phyloP scores from a whole-genome alignment of 2,113 vertebrate species.

The Poeciliopsis prolifica region DNA sequence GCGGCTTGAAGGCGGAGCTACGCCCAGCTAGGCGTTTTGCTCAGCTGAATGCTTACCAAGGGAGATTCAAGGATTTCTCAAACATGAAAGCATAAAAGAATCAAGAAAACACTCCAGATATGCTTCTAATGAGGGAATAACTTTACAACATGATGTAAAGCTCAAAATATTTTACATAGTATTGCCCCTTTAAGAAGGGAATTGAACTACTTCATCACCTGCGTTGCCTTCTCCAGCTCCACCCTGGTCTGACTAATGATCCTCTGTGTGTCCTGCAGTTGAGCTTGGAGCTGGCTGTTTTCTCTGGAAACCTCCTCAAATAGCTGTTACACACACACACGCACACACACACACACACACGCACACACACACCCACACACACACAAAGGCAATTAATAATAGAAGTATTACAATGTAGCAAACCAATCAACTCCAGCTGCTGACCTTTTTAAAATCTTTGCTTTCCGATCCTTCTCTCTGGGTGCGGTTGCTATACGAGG shows the following conservation, averaged over 20 bases:
- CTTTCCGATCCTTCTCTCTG: slow-evolving; percentile 61
- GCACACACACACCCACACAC: slow-evolving; percentile 21
- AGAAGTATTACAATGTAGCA: background rate
- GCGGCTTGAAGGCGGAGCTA: too few species aligned
- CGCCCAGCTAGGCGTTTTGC: too few species aligned
- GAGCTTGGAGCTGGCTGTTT: slow-evolving; percentile 82
- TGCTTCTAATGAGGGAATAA: too few species aligned
- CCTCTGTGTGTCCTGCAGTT: slow-evolving; percentile 84
- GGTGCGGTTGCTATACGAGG: slow-evolving; percentile 63
- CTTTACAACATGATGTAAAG: too few species aligned
- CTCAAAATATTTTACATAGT: too few species aligned
- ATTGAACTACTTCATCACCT: slow-evolving; percentile 61
- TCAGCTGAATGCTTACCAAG: too few species aligned
- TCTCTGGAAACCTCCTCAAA: slow-evolving; percentile 83
- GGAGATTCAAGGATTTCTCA: too few species aligned
- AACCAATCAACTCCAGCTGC: background rate
- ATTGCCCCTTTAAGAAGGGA: too few species aligned
- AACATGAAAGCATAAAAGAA: too few species aligned
- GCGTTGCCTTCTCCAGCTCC: slow-evolving; percentile 84
- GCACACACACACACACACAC: slow-evolving; percentile 9
- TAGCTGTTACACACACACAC: slow-evolving; percentile 63
- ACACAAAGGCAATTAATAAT: slow-evolving; percentile 17
- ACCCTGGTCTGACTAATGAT: slow-evolving; percentile 78
- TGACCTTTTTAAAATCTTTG: slow-evolving; percentile 84
- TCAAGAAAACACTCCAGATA: too few species aligned